Evolutionary conservation across 2,797 vertebrate species (phyloP), one percentile per base, ranked within the genome.

Genomic region (Gallinago stenura): DNA sequence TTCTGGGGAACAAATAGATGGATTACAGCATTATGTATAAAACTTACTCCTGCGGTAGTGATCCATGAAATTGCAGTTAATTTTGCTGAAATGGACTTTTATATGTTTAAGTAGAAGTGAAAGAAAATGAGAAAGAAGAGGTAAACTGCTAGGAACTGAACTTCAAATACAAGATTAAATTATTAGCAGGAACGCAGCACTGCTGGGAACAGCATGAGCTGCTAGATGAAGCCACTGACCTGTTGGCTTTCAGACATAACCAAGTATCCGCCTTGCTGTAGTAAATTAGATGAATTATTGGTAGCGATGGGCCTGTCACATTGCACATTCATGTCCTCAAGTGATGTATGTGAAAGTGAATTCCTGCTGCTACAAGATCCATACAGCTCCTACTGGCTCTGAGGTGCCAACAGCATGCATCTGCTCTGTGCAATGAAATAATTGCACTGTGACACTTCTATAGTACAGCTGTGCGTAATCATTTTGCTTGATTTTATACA

Each of bases 51-150:
- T 77, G 78, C 57, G 92, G 90, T 92, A 90, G 75, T 85, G 88
- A 97, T 90, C 92, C 93, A 82, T 94, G 79, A 97, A 97, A 97
- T 94, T 96, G 54, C 70, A 88, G 82, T 95, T 97, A 96, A 95
- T 97, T 98, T 95, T 87, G 35, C 53, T 95, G 96, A 97, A 96
- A 96, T 90, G 35, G 69, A 69, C 72, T 39, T 48, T 96, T 95
- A 89, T 94, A 91, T 90, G 83, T 95, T 96, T 94, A 94, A 95
- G 82, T 35, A 65, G 69, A 96, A 90, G n/a, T 57, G 79, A 93
- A 93, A 94, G 69, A 93, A 95, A 94, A 91, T 43, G 54, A 94
- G 83, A 58, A 92, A 80, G 92, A 97, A 62, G 66, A 83, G 66
- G 41, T 72, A 93, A 86, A 75, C 89, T 80, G 62, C 79, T 87